A percentile compares a stretch with the other conserved stretches of the same genome.
phyloP scores from a whole-genome alignment of 2,113 vertebrate genomes.

The Astur gentilis region DNA sequence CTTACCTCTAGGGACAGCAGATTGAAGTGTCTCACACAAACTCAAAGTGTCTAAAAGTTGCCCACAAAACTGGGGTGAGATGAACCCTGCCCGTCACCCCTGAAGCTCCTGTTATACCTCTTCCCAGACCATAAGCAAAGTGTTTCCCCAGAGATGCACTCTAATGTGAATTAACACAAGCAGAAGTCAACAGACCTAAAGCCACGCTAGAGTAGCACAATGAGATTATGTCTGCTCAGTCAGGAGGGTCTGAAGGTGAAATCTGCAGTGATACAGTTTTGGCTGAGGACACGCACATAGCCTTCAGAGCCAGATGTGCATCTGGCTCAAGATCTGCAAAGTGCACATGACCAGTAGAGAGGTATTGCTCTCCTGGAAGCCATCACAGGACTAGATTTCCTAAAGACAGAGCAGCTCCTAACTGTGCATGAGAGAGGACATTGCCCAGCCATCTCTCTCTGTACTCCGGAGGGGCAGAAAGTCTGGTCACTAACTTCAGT shows the following conservation, averaged over 20 bases:
- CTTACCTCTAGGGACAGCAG: not conserved
- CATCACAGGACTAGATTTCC: not conserved
- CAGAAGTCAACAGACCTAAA: not conserved
- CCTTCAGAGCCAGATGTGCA: not conserved
- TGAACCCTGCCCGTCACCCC: not conserved
- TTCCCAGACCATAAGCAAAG: not conserved
- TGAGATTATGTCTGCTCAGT: not conserved
- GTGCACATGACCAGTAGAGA: not conserved
- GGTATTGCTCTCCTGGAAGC: not conserved
- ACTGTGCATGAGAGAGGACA: not conserved
- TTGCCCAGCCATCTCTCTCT: not conserved
- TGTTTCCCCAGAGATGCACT: not conserved
- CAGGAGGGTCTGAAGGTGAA: not conserved
- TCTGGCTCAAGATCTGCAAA: not conserved
- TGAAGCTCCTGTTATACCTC: not conserved
- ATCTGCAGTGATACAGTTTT: not conserved
- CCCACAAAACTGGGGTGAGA: not conserved
- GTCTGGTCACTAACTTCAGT: not conserved
- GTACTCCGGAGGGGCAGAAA: not conserved
- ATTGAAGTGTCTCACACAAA: not conserved
- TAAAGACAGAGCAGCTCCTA: not conserved
- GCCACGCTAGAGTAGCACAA: no score
- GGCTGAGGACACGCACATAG: not conserved
- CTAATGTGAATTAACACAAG: not conserved
- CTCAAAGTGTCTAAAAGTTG: not conserved